These are phyloP conservation scores for Coptodon rendalli DNA, from an alignment of 2,113 vertebrate genomes.

Conservation along the genomic window DNA sequence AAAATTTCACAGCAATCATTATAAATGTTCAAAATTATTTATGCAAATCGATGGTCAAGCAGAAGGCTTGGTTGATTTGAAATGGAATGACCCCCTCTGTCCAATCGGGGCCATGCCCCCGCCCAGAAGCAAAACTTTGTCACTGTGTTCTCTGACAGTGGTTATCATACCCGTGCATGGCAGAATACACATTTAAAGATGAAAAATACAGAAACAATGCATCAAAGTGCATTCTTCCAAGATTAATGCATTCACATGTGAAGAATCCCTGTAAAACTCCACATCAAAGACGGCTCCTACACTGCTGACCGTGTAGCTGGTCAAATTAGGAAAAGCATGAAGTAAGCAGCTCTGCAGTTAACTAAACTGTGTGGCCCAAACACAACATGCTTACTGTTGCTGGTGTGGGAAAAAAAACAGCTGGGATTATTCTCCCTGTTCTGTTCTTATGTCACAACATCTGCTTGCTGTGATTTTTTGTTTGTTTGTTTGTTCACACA, in stretches of 20 bases:
- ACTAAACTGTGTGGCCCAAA: neutral
- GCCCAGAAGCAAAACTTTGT: neutral
- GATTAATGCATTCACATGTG: neutral
- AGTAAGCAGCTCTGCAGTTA: neutral
- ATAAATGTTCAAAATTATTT: neutral
- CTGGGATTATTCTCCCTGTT: neutral
- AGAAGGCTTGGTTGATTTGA: neutral
- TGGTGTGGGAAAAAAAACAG: neutral
- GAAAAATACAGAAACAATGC: accelerated
- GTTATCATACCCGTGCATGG: neutral
- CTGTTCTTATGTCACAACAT: neutral
- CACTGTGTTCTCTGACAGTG: accelerated
- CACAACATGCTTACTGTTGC: neutral
- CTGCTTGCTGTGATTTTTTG: neutral
- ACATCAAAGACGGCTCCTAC: neutral
- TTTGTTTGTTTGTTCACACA: neutral
- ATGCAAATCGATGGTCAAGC: neutral
- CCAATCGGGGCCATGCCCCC: neutral
- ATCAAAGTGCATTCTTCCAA: neutral
- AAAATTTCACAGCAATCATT: neutral
- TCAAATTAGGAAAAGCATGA: neutral
- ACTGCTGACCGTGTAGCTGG: neutral
- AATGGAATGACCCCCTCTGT: neutral
- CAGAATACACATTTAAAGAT: neutral
- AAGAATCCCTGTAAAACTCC: neutral